Evolutionary conservation across 2,113 vertebrate species (phyloP), one percentile per base, ranked within the genome.

Genomic region (Lepisosteus oculatus): DNA sequence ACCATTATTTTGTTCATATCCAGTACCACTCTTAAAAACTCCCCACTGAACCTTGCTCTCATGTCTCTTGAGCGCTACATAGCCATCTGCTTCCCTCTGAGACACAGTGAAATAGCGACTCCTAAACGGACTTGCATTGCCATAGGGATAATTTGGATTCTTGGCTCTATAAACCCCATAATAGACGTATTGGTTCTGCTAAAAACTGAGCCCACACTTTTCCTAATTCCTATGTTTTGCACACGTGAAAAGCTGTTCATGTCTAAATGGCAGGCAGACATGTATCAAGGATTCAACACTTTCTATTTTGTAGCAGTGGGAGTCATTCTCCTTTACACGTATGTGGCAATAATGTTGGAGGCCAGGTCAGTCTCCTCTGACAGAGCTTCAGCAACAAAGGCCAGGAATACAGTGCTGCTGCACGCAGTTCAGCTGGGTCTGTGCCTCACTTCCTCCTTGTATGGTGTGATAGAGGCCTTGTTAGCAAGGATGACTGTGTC

Each of bases 361-460:
- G 75, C 70, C 1, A 67, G 65, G 11, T 61, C 70, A 0, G 69
- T 67, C 66, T 72, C 74, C 64, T 55, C 75, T 68, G n/a, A n/a
- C n/a, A n/a, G n/a, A n/a, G n/a, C n/a, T n/a, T n/a, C n/a, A n/a
- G n/a, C n/a, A n/a, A n/a, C n/a, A n/a, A n/a, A n/a, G n/a, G n/a
- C n/a, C n/a, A n/a, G n/a, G n/a, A n/a, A n/a, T n/a, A n/a, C n/a
- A 1, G 69, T 81, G 43, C 15, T 81, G 56, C 73, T 84, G 45
- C 80, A 84, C 12, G 15, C 56, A 0, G 29, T 84, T 44, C 82
- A 84, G 73, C 76, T 84, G 14, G 15, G 74, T 0, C 68, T 81
- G 0, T 70, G 65, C 1, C 70, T 81, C 17, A 69, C 72, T 13
- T 75, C 76, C 3, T 81, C 81, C 29, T 55, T 75, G 4, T 74